A percentile compares a stretch with the other conserved stretches of the same genome.
phyloP scores from a whole-genome alignment of 2,797 vertebrate genomes.

The Trachops cirrhosus region DNA sequence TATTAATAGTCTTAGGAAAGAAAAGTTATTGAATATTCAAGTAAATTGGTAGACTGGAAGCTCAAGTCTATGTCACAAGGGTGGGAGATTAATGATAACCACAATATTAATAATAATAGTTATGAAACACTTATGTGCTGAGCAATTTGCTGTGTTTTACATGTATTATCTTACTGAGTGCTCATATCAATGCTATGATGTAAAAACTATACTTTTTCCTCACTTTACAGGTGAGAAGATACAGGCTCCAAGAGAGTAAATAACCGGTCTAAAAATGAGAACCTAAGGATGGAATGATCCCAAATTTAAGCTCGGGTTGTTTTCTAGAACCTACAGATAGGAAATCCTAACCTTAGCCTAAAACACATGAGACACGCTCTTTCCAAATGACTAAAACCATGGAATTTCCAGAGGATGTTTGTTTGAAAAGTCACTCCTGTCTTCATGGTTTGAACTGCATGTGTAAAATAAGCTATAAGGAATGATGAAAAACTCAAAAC shows the following conservation, averaged over 20 bases:
- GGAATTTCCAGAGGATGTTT: background rate
- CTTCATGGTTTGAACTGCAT: background rate
- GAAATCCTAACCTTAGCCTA: background rate
- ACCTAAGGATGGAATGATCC: background rate
- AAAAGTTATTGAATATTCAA: background rate
- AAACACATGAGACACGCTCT: background rate
- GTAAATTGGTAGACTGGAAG: background rate
- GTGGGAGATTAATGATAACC: background rate
- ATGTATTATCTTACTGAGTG: background rate
- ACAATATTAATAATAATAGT: background rate
- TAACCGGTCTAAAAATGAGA: background rate
- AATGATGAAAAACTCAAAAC: background rate
- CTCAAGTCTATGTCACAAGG: background rate
- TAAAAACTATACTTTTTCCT: background rate
- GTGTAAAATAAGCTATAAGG: background rate
- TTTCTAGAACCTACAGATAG: background rate
- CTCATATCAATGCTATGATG: background rate
- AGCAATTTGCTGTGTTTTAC: background rate
- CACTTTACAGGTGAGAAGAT: background rate
- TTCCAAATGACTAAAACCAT: background rate
- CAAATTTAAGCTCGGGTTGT: background rate
- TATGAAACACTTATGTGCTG: background rate
- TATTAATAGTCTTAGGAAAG: background rate
- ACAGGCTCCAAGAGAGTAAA: background rate
- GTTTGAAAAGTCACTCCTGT: background rate